phyloP scores from a whole-genome alignment of 1,140 invertebrate genomes.

The Drosophila malerkotliana region DNA sequence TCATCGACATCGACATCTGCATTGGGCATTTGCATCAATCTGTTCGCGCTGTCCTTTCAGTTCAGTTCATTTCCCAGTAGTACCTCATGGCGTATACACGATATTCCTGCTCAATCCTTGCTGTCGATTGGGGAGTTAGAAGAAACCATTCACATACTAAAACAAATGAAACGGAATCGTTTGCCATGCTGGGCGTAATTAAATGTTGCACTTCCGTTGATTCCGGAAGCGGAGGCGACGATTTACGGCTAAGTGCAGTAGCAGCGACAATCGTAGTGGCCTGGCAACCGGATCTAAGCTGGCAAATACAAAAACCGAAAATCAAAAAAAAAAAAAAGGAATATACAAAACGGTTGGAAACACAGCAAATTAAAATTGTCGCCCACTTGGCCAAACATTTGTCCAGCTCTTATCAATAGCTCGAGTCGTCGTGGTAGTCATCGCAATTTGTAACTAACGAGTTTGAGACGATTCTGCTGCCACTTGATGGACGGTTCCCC shows the following conservation, averaged over 20 bases:
- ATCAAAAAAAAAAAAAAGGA: slow-evolving; percentile 3
- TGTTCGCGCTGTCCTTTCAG: slow-evolving; percentile 39
- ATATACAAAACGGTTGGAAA: slow-evolving; percentile 31
- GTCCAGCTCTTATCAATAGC: slow-evolving; percentile 68
- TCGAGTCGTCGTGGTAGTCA: slow-evolving; percentile 38
- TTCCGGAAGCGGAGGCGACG: slow-evolving; percentile 48
- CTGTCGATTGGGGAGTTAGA: background rate
- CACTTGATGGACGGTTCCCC: slow-evolving; percentile 62
- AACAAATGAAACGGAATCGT: slow-evolving; percentile 47
- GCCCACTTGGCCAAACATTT: slow-evolving; percentile 75
- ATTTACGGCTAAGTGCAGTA: slow-evolving; percentile 48
- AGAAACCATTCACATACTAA: slow-evolving; percentile 7
- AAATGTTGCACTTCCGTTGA: slow-evolving; percentile 52
- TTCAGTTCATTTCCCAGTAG: slow-evolving; percentile 17
- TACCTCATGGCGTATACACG: slow-evolving; percentile 44
- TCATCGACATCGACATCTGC: slow-evolving; percentile 32
- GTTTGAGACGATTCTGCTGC: slow-evolving; percentile 36
- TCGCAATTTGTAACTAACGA: slow-evolving; percentile 59
- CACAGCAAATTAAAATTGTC: slow-evolving; percentile 70
- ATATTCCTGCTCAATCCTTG: slow-evolving; percentile 30
- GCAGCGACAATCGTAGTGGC: slow-evolving; percentile 20
- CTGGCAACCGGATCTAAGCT: slow-evolving; percentile 38
- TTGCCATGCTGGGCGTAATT: slow-evolving; percentile 55
- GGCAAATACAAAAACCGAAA: slow-evolving; percentile 8
- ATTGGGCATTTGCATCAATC: slow-evolving; percentile 42